Conservation (phyloP, 1,140 invertebrate species). For the Drosophila guanche region DNA sequence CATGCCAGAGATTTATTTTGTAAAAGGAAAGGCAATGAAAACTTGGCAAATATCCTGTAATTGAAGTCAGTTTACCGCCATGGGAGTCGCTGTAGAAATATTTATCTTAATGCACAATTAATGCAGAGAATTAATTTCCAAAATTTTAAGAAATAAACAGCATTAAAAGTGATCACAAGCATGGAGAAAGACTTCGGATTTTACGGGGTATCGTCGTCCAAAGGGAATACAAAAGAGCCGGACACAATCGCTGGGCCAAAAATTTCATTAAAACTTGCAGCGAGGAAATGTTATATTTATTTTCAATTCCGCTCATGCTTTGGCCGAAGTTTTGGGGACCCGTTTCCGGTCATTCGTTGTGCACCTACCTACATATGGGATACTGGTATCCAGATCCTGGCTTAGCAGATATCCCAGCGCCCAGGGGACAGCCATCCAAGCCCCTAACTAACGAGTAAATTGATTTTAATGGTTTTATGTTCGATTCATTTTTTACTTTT, state of each 20-base stretch:
- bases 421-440: conserved; percentile 10
- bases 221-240: conserved; percentile 6
- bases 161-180: too few species aligned
- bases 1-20: conserved; percentile 9
- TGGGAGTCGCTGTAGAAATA: too few species aligned
- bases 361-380: conserved; percentile 13
- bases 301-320: conserved; percentile 21
- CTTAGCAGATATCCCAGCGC: conserved; percentile 29
- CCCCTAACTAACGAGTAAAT: conserved; percentile 64
- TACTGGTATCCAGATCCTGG: conserved; percentile 7
- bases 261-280: conserved; percentile 61
- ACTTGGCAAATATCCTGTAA: background rate
- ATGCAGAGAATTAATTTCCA: too few species aligned
- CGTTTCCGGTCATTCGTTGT: conserved; percentile 24
- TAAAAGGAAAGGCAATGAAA: conserved; percentile 2
- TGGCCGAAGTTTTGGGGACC: conserved; percentile 18
- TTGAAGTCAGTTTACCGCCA: too few species aligned
- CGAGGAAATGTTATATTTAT: conserved; percentile 43
- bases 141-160: background rate
- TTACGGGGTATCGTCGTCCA: background rate
- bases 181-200: too few species aligned
- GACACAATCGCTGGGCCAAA: conserved; percentile 24
- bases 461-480: conserved; percentile 76
- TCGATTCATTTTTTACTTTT: conserved; percentile 21
- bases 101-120: too few species aligned